Evolutionary conservation across 2,888 invertebrate genomes (phyloP).

Genomic region (Ennomos erosarius): DNA sequence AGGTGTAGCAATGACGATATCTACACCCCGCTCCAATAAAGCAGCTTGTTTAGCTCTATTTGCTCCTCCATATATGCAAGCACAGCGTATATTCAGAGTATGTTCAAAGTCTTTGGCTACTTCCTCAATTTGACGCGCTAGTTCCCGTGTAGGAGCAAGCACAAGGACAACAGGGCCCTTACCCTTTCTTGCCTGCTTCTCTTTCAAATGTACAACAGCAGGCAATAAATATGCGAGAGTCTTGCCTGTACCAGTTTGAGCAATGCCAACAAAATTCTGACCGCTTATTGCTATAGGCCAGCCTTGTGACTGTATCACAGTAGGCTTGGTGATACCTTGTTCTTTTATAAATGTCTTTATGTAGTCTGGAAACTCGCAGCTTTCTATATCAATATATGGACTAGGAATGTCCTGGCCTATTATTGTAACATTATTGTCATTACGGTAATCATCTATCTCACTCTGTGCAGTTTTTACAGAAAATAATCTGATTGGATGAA

Average conservation of each 20-base stretch:
- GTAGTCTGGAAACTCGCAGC: constrained; percentile 90
- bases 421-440: constrained; percentile 89
- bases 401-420: constrained; percentile 89
- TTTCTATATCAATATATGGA: constrained; percentile 90
- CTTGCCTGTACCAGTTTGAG: constrained; percentile 93
- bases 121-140: constrained; percentile 92
- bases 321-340: constrained; percentile 89
- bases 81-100: constrained; percentile 88
- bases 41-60: constrained; percentile 88
- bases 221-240: constrained; percentile 92
- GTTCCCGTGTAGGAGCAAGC: constrained; percentile 91
- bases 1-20: constrained; percentile 95
- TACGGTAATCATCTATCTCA: constrained; percentile 87
- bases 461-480: constrained; percentile 60
- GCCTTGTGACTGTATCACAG: constrained; percentile 93
- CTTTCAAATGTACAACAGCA: constrained; percentile 93
- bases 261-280: constrained; percentile 93
- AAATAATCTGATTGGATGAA: constrained; percentile 50
- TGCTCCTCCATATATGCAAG: constrained; percentile 95
- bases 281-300: constrained; percentile 94
- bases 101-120: constrained; percentile 92
- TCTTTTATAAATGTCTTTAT: constrained; percentile 86
- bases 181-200: constrained; percentile 88
- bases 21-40: constrained; percentile 89
- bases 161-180: constrained; percentile 93